Conservation (phyloP, 2,797 vertebrate species). For the Sebastes jordani region DNA sequence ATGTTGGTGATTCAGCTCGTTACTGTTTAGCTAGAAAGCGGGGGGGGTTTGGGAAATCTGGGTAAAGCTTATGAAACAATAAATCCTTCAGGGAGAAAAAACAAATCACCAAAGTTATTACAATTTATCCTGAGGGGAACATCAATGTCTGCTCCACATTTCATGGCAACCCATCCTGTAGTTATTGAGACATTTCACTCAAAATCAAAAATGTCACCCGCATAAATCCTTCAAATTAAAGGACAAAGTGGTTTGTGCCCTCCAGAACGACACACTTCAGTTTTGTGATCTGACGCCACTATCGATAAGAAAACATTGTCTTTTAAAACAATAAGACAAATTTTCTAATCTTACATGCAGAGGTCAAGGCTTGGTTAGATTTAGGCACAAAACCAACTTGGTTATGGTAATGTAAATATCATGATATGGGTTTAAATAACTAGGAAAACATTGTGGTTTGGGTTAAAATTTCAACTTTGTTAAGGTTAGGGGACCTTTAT, state of each 20-base stretch:
- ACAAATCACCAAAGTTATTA: neutral
- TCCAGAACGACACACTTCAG: neutral
- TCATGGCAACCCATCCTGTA: neutral
- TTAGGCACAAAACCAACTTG: no score
- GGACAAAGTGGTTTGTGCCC: neutral
- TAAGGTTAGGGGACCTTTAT: neutral
- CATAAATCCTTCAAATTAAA: neutral
- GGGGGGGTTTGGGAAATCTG: neutral
- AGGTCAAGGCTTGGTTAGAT: neutral
- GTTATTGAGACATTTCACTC: neutral
- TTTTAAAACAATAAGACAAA: neutral
- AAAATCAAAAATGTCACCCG: neutral
- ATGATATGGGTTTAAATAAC: no score
- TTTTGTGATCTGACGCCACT: neutral
- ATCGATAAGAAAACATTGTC: neutral
- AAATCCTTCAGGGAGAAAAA: neutral
- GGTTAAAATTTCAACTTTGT: neutral
- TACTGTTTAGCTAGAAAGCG: conserved; percentile 18
- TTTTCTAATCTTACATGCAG: neutral
- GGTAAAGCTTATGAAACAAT: conserved; percentile 18
- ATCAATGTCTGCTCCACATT: neutral
- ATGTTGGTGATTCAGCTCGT: conserved; percentile 28
- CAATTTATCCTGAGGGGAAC: no score
- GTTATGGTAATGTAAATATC: neutral
- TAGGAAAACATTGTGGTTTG: neutral